Evolutionary conservation across 2,888 invertebrate genomes (phyloP), one percentile per base, ranked within the genome.

Genomic region (Ferdinandea cuprea): DNA sequence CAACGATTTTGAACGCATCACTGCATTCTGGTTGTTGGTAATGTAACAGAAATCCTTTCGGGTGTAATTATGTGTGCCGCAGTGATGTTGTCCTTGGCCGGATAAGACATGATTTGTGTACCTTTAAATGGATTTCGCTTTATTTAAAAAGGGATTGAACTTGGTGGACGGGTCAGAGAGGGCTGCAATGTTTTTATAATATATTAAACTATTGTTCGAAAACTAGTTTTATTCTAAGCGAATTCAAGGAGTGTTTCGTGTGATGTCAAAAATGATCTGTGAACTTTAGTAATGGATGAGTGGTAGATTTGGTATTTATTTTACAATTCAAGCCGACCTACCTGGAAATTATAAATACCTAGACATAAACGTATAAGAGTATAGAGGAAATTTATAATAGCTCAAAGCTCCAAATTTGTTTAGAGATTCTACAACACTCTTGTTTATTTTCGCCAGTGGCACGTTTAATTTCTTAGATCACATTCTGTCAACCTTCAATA

Each of bases 21-120:
- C 30, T 73, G 73, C 77, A 56, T 63, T 78, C 25, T 28, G 66
- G 58, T 81, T 52, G 71, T 46, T 61, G 59, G 5, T 40, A 54
- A 9, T 46, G 17, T 15, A 15, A 65, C 42, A 15, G 13, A 63
- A 78, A 83, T 68, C 68, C 56, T 58, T 73, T 78, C 58, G 72
- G 46, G 72, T 73, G 78, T 83, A 83, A 83, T 83, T 83, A 78
- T 73, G 78, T 83, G 78, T 63, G 73, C 56, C n/a, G 8, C 11
- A 28, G 63, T 66, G 72, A 78, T 83, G 63, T 83, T 78, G 68
- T 46, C 40, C 44, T 63, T 83, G 54, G 56, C 28, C 19, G 11
- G 37, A 44, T 5, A 37, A 52, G 58, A 59, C 66, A 76, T 37
- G 65, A 19, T 28, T 48, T 65, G n/a, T 17, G 35, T 50, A 52